phyloP scores from a whole-genome alignment of 2,797 vertebrate genomes.

The Gorsachius magnificus region DNA sequence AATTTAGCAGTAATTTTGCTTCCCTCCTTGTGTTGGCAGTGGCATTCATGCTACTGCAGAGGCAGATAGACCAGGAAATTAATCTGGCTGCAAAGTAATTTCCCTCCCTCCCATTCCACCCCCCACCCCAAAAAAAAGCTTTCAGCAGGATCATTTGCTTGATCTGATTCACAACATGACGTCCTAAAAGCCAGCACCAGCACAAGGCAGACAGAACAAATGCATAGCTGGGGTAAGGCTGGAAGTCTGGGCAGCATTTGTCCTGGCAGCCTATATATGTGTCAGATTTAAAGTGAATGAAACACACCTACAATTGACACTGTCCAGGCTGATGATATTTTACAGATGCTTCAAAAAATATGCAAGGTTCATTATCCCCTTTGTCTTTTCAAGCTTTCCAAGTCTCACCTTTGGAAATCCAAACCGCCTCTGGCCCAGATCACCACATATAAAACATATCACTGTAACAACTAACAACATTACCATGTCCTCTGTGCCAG shows the following conservation, averaged over 20 bases:
- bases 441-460: neutral
- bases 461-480: neutral
- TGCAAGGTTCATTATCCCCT: neutral
- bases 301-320: neutral
- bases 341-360: neutral
- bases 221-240: neutral
- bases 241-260: neutral
- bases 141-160: neutral
- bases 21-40: neutral
- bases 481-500: neutral
- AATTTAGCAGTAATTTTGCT: constrained; percentile 15
- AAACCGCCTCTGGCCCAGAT: neutral
- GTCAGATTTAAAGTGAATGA: neutral
- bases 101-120: neutral
- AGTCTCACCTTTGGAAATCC: neutral
- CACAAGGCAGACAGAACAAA: neutral
- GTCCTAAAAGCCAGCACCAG: neutral
- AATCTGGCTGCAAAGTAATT: constrained; percentile 35
- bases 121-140: neutral
- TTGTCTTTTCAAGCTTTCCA: neutral
- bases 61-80: constrained; percentile 43
- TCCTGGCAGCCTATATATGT: neutral
- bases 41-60: constrained; percentile 24
- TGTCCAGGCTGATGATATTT: neutral
- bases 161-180: neutral